Percentiles rank a stretch among this genome's conserved stretches.
phyloP scores from a whole-genome alignment of 2,113 vertebrate species.

The Apteryx mantelli region DNA sequence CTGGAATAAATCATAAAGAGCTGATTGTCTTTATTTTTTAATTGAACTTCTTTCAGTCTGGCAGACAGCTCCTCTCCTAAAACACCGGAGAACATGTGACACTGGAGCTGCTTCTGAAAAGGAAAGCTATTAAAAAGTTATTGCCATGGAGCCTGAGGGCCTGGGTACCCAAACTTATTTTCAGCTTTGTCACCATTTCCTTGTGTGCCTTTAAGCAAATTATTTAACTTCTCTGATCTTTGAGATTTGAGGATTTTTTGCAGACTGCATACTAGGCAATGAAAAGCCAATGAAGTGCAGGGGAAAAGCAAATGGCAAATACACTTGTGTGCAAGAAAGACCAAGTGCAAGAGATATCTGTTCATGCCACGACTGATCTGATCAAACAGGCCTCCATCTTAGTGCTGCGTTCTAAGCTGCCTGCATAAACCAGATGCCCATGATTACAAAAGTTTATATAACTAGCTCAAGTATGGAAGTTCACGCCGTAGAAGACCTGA shows the following conservation, averaged over 20 bases:
- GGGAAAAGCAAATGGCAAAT: not conserved
- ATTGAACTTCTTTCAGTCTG: constrained; percentile 51
- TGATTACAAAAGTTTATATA: not conserved
- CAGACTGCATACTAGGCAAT: not conserved
- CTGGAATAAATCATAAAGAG: constrained; percentile 57
- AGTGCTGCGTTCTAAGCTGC: not conserved
- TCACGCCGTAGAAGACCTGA: not conserved
- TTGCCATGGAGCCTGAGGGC: not conserved
- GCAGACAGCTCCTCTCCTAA: constrained; percentile 34
- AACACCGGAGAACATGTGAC: not conserved
- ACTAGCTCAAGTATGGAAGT: not conserved
- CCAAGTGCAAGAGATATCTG: not conserved
- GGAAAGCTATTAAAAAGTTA: not conserved
- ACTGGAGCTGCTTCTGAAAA: not conserved
- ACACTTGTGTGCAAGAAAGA: not conserved
- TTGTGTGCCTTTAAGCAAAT: not conserved
- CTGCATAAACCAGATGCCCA: not conserved
- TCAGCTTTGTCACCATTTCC: not conserved
- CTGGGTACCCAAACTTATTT: not conserved
- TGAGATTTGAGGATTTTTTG: not conserved
- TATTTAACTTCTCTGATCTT: not conserved
- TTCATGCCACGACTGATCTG: not conserved
- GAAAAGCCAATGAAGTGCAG: not conserved
- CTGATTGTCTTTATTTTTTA: constrained; percentile 65
- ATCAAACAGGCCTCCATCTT: not conserved